Evolutionary conservation across 1,140 invertebrate genomes (phyloP), one percentile per base, ranked within the genome.

Genomic region (Vollenhovia emeryi): DNA sequence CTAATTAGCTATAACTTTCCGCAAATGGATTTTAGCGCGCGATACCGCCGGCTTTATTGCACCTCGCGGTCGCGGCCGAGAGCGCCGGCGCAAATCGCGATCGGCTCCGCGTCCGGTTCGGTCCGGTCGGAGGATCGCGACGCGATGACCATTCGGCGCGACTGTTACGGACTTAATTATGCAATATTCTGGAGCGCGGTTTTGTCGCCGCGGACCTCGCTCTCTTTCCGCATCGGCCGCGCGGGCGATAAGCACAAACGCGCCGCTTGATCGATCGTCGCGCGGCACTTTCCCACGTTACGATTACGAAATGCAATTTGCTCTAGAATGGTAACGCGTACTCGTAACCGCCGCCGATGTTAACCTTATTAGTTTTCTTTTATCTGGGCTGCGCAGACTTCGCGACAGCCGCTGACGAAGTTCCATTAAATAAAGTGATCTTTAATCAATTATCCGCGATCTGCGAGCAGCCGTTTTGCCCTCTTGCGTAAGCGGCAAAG

Each of bases 1-100:
- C 74, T 89, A 89, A 89, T 89, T 89, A 89, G 89, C 88, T 74
- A 89, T 89, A 89, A 89, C 79, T 89, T 84, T 57, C 69, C 87
- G 60, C 50, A 78, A 89, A 89, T 76, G 75, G 78, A 84, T 79
- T 60, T 74, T 83, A 86, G 52, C 87, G 71, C 86, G 83, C 83
- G 87, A 59, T 88, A 86, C 71, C 24, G 50, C 7, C 78, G 78
- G 66, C 50, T 82, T 82, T 82, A 82, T 71, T 82, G 78, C 66
- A 21, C 50, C 66, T 57, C 78, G 62, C 43, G 48, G 33, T 78
- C 57, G 30, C 48, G 48, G 4, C 59, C 43, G 43, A 79, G 40
- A 52, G n/a, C 13, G 76, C 27, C 15, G 43, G 27, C n/a, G 18
- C 18, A 15, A n/a, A 36, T n/a, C 18, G 33, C 52, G n/a, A 55